A percentile compares a stretch with the other conserved stretches of the same genome.
phyloP scores from a whole-genome alignment of 2,888 invertebrate genomes.

The Macrophya annulata region DNA sequence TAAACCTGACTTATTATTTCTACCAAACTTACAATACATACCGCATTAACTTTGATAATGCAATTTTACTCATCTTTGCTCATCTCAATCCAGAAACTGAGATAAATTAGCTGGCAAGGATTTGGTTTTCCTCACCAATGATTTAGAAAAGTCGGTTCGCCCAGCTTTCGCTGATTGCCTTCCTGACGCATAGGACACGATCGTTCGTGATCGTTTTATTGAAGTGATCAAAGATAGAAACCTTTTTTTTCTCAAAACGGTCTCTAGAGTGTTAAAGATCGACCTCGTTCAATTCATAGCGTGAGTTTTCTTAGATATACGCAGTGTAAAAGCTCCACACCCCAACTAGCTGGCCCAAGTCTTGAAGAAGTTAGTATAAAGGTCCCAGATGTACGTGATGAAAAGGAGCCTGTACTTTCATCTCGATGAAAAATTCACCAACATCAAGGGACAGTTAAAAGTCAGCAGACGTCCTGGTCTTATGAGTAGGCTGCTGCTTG shows the following conservation, averaged over 20 bases:
- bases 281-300: background rate
- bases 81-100: background rate
- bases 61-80: background rate
- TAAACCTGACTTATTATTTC: no score
- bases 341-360: background rate
- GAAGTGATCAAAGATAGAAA: background rate
- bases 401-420: background rate
- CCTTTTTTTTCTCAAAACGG: background rate
- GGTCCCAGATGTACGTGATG: background rate
- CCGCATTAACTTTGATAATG: background rate
- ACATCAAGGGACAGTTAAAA: no score
- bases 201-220: slow-evolving; percentile 1
- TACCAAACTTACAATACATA: background rate
- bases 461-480: background rate
- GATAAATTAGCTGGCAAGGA: background rate
- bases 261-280: background rate
- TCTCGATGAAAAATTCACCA: background rate
- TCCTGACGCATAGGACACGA: background rate
- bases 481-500: background rate
- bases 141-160: background rate
- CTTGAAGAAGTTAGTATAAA: no score
- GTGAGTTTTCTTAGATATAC: background rate
- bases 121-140: background rate
- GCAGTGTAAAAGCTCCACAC: background rate
- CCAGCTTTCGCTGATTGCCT: background rate